A percentile compares a stretch with the other conserved stretches of the same genome.
phyloP scores from a whole-genome alignment of 35 echinoderm and acorn worm species.

The Heliocidaris erythrogramma region DNA sequence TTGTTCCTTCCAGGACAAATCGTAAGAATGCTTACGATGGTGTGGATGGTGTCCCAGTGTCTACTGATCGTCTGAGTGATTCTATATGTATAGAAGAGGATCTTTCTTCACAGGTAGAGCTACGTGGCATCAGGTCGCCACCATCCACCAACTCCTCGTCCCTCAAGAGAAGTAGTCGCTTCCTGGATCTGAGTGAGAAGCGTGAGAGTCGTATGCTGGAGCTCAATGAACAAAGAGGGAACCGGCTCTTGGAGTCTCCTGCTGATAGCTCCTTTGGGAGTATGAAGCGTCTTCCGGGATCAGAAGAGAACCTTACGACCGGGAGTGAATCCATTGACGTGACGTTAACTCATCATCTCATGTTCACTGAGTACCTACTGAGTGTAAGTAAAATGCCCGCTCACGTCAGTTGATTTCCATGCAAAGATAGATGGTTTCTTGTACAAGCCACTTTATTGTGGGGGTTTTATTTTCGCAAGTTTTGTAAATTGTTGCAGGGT shows the following conservation, averaged over 20 bases:
- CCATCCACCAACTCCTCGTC: constrained; percentile 47
- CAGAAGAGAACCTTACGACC: constrained; percentile 60
- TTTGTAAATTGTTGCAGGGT: no score
- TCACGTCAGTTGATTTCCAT: neutral
- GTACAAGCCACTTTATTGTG: no score
- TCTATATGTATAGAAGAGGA: constrained; percentile 47
- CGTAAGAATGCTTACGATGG: constrained; percentile 29
- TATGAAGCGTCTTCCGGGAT: constrained; percentile 52
- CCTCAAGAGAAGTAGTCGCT: constrained; percentile 65
- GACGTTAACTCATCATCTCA: constrained; percentile 82
- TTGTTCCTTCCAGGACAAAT: constrained; percentile 36
- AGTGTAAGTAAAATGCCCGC: constrained; percentile 71
- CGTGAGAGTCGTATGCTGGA: constrained; percentile 88
- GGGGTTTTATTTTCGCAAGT: no score
- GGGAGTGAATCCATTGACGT: constrained; percentile 76
- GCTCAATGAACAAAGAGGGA: constrained; percentile 83
- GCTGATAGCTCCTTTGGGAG: constrained; percentile 66
- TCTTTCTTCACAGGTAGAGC: neutral
- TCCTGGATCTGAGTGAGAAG: constrained; percentile 89
- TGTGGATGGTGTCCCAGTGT: constrained; percentile 27
- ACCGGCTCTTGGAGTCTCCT: constrained; percentile 73
- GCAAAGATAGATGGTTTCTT: no score
- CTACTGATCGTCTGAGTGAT: constrained; percentile 52
- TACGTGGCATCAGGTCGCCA: constrained; percentile 26
- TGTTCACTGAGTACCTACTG: constrained; percentile 92